These are phyloP conservation scores for Zaprionus taronus DNA, from an alignment of 1,140 invertebrate genomes.

Conservation along the genomic window DNA sequence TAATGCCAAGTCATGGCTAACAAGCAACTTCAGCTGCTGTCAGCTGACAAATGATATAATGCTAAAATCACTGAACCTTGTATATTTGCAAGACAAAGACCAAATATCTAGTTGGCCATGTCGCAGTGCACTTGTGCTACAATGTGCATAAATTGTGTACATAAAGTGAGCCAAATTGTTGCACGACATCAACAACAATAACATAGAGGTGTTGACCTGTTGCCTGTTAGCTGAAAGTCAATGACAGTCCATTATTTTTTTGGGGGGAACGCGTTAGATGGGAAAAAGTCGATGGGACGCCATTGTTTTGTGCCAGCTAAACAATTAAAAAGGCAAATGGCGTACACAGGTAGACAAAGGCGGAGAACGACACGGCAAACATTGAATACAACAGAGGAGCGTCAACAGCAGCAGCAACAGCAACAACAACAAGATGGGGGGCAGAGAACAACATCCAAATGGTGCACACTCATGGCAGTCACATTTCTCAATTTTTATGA, in stretches of 20 bases:
- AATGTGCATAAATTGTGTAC: neutral
- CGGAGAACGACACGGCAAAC: conserved; percentile 1
- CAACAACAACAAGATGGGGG: conserved; percentile 18
- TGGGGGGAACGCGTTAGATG: conserved; percentile 5
- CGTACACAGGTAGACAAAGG: conserved; percentile 19
- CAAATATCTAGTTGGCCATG: neutral
- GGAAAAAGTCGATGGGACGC: conserved; percentile 30
- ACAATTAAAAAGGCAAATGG: conserved; percentile 78
- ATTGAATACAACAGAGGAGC: conserved; percentile 44
- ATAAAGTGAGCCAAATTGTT: conserved; percentile 5
- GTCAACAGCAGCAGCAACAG: conserved; percentile 21
- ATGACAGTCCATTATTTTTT: conserved; percentile 37
- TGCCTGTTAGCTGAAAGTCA: conserved; percentile 37
- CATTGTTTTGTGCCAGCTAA: conserved; percentile 55
- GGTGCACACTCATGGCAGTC: conserved; percentile 58
- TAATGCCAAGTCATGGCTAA: conserved; percentile 59
- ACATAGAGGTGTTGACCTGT: conserved; percentile 37
- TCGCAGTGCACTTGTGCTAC: conserved; percentile 15
- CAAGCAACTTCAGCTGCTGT: conserved; percentile 42
- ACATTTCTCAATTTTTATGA: conserved; percentile 78
- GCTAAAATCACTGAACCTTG: conserved; percentile 49
- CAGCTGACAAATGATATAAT: conserved; percentile 71
- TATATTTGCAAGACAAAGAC: neutral
- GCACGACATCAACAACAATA: neutral
- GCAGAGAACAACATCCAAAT: conserved; percentile 49